Conservation (phyloP, 1,140 invertebrate species). For the Nomia melanderi region DNA sequence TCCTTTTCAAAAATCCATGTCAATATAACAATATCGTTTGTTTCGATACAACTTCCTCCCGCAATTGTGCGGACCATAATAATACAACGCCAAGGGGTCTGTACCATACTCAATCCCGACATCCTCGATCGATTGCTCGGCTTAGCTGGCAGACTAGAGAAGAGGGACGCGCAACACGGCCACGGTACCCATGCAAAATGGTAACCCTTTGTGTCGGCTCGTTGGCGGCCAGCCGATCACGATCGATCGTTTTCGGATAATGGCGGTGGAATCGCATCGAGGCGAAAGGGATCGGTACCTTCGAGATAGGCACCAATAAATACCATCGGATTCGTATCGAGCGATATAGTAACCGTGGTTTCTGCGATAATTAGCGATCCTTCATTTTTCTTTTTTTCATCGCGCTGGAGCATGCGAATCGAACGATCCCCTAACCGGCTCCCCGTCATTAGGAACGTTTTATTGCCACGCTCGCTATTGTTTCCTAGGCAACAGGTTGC, state of each 20-base stretch:
- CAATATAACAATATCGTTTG: too few relatives aligned
- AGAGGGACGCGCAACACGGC: background rate
- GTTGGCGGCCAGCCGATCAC: slow-evolving; percentile 49
- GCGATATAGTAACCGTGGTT: background rate
- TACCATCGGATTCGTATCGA: slow-evolving; percentile 21
- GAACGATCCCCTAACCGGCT: slow-evolving; percentile 26
- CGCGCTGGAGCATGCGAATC: slow-evolving; percentile 38
- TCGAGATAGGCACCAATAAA: slow-evolving; percentile 47
- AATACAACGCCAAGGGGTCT: too few relatives aligned
- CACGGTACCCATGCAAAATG: background rate
- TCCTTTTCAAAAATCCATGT: too few relatives aligned
- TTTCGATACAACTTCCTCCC: too few relatives aligned
- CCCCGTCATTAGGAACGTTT: slow-evolving; percentile 47
- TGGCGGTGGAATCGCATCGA: slow-evolving; percentile 27
- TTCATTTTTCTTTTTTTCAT: slow-evolving; percentile 39
- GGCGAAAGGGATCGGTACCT: slow-evolving; percentile 38
- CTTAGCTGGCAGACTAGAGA: background rate
- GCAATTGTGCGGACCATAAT: too few relatives aligned
- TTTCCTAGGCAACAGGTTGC: slow-evolving; percentile 41
- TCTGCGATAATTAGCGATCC: slow-evolving; percentile 54
- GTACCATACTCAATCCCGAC: too few relatives aligned
- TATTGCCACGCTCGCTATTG: slow-evolving; percentile 41
- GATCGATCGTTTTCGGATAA: slow-evolving; percentile 60
- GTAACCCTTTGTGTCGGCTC: slow-evolving; percentile 32
- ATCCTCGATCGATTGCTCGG: background rate